Evolutionary conservation across 2,113 vertebrate genomes (phyloP).

Genomic region (Gila orcuttii): DNA sequence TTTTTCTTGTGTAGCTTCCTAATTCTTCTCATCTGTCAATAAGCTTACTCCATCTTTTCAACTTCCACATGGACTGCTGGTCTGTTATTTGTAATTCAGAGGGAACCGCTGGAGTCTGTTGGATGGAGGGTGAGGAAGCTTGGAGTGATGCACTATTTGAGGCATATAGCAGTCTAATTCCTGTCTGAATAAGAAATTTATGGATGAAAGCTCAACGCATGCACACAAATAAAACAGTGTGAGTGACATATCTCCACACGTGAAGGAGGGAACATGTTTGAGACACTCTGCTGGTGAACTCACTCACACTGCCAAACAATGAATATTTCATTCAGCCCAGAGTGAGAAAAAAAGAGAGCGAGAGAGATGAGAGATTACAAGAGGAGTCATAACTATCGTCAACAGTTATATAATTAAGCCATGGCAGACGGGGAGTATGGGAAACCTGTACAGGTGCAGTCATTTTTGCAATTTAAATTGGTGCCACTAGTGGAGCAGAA

Average conservation of each 20-base stretch:
- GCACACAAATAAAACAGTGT: neutral
- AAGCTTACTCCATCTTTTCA: neutral
- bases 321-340: slow-evolving; percentile 48
- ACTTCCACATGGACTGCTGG: neutral
- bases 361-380: slow-evolving; percentile 13
- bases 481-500: neutral
- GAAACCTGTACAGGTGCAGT: neutral
- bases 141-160: neutral
- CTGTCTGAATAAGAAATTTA: neutral
- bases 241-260: slow-evolving; percentile 10
- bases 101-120: neutral
- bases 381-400: slow-evolving; percentile 9
- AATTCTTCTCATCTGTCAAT: neutral
- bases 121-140: neutral
- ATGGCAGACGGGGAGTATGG: neutral
- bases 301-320: slow-evolving; percentile 33
- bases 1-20: slow-evolving; percentile 12
- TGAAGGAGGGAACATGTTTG: slow-evolving; percentile 5
- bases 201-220: neutral
- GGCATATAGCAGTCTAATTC: neutral
- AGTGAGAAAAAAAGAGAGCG: neutral
- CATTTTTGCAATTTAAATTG: neutral
- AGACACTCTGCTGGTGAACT: slow-evolving; percentile 23
- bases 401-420: neutral
- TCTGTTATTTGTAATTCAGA: slow-evolving; percentile 1